Conservation (phyloP, 2,888 invertebrate genomes). For the Pseudococcus viburni region DNA sequence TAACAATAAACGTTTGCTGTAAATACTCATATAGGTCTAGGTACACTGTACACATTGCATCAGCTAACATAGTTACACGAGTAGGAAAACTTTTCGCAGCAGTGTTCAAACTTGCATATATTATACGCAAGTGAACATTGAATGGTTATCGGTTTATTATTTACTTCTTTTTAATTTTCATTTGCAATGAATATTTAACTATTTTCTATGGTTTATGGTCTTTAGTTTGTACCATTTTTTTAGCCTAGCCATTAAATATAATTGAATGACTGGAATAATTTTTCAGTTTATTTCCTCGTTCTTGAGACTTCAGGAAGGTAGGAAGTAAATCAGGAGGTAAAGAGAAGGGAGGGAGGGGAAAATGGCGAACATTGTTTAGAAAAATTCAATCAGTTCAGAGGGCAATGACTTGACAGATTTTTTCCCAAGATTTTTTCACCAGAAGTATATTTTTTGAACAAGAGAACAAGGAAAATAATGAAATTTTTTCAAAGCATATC, state of each 20-base stretch:
- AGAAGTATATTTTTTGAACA: too few species aligned
- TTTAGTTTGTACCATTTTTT: not conserved
- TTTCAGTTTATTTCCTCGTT: not conserved
- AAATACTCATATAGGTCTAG: not conserved
- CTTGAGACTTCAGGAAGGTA: not conserved
- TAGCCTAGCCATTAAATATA: not conserved
- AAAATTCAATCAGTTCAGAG: not conserved
- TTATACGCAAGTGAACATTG: not conserved
- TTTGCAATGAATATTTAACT: not conserved
- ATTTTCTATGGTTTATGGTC: not conserved
- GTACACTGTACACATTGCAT: not conserved
- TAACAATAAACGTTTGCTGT: conserved; percentile 48
- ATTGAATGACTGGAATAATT: not conserved
- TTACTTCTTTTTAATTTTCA: conserved; percentile 8
- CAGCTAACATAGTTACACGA: not conserved
- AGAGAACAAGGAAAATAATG: too few species aligned
- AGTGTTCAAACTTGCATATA: conserved; percentile 14
- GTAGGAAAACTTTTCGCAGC: conserved; percentile 10
- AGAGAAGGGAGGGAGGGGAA: not conserved
- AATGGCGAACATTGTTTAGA: not conserved
- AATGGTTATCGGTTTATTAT: conserved; percentile 34
- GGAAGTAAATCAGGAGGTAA: not conserved
- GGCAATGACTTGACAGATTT: not conserved
- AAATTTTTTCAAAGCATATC: too few species aligned
- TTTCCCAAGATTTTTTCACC: too few species aligned